Base-by-base conservation (phyloP, 2,113 vertebrate genomes). In the Centropus unirufus region DNA sequence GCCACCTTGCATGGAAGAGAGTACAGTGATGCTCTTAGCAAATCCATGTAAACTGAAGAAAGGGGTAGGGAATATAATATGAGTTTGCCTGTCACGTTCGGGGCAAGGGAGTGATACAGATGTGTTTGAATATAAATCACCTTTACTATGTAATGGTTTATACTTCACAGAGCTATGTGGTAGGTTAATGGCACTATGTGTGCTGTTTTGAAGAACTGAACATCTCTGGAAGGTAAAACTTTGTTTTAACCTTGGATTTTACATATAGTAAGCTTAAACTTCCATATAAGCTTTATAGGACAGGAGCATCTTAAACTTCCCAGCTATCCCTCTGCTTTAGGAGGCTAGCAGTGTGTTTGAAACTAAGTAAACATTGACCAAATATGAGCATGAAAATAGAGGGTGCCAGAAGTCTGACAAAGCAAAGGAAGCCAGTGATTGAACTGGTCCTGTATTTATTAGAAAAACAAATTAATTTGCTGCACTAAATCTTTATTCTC, bases 291-390 rank as follows among this genome's bases (percentile, higher is more conserved):
- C 72, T 92, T 73, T 66, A 73, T 77, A 66, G 32, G 20, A 51
- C 39, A 70, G 75, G 67, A 80, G 24, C 34, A 21, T 86, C 55
- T 85, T 83, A 76, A 86, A 69, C 51, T 88, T 94, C 24, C 34
- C 0, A 0, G 63, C 80, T 82, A 88, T 86, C 40, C 54, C 17
- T 62, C n/a, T 92, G 6, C 75, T 92, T 64, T 66, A 58, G 82
- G 59, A 95, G 67, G 36, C 75, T 85, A 46, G 70, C 78, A 86
- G 75, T 51, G 70, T 40, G 72, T 80, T 80, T 58, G 85, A 62
- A 95, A 83, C 67, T 42, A 52, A 93, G 92, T 96, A 95, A 95
- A 92, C 92, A 55, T 85, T 96, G 85, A 95, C 93, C 92, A 92
- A 95, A 95, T 96, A 95, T 62, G 90, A 93, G 72, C 82, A 83